Conservation (phyloP, 2,797 vertebrate genomes). For the Psittacula derbiana region DNA sequence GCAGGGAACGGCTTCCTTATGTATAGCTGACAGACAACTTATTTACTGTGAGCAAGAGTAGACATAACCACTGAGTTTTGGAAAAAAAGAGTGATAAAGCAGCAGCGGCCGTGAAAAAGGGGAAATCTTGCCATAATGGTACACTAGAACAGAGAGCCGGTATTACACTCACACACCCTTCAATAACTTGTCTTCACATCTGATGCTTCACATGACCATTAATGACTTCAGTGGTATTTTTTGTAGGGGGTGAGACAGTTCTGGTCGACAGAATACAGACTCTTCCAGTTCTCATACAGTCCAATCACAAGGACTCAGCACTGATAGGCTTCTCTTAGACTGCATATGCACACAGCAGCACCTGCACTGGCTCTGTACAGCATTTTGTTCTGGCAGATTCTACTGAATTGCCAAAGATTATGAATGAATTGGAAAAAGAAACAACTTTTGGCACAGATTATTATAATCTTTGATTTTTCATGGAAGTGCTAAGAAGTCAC, state of each 20-base stretch:
- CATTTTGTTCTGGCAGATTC: neutral
- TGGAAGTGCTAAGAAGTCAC: neutral
- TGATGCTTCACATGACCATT: neutral
- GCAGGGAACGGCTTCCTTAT: neutral
- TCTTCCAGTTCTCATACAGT: neutral
- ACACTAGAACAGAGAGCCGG: neutral
- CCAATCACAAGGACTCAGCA: neutral
- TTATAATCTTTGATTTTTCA: neutral
- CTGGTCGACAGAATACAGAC: neutral
- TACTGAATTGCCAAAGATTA: neutral
- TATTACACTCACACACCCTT: neutral
- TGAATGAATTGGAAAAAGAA: neutral
- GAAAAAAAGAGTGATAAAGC: neutral
- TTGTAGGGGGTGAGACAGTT: neutral
- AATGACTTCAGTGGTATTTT: neutral
- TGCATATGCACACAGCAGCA: neutral
- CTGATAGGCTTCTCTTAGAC: neutral
- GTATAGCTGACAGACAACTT: conserved; percentile 17
- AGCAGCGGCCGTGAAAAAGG: neutral
- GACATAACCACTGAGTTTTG: neutral
- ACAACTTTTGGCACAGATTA: neutral
- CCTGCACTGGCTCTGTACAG: neutral
- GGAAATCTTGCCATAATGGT: neutral
- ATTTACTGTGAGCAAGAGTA: neutral
- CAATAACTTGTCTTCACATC: neutral